phyloP scores from a whole-genome alignment of 2,113 vertebrate species.

The Mionectes macconnelli region DNA sequence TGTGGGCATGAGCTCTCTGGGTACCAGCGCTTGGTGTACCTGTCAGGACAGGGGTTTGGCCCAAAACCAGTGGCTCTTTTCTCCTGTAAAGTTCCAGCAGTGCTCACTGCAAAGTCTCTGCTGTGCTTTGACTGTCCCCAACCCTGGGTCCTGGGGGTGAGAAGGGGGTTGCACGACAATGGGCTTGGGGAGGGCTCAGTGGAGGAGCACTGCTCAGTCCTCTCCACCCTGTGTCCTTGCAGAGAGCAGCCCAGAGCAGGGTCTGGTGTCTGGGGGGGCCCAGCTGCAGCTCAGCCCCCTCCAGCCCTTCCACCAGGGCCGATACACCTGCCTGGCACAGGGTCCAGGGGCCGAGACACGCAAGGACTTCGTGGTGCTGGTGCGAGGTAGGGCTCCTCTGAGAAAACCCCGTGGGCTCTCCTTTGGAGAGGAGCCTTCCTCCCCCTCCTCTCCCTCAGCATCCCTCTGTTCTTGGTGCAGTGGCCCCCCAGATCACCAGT shows the following conservation, averaged over 20 bases:
- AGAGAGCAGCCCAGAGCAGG: conserved; percentile 68
- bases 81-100: neutral
- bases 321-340: conserved; percentile 81
- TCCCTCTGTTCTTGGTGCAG: conserved; percentile 45
- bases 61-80: neutral
- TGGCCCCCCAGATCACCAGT: conserved; percentile 79
- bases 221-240: neutral
- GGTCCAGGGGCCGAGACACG: conserved; percentile 65
- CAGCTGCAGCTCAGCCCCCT: conserved; percentile 85
- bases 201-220: neutral
- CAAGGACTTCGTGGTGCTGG: conserved; percentile 80
- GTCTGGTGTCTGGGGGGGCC: conserved; percentile 74
- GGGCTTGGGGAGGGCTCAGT: neutral
- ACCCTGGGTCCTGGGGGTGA: rapidly evolving
- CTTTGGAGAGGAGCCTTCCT: neutral
- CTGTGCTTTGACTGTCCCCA: neutral
- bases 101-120: neutral
- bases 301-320: conserved; percentile 82
- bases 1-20: neutral
- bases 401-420: rapidly evolving
- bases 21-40: neutral
- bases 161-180: rapidly evolving
- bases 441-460: neutral
- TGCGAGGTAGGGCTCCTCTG: conserved; percentile 74
- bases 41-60: neutral